phyloP scores from a whole-genome alignment of 2,797 vertebrate species.

The Luscinia megarhynchos region DNA sequence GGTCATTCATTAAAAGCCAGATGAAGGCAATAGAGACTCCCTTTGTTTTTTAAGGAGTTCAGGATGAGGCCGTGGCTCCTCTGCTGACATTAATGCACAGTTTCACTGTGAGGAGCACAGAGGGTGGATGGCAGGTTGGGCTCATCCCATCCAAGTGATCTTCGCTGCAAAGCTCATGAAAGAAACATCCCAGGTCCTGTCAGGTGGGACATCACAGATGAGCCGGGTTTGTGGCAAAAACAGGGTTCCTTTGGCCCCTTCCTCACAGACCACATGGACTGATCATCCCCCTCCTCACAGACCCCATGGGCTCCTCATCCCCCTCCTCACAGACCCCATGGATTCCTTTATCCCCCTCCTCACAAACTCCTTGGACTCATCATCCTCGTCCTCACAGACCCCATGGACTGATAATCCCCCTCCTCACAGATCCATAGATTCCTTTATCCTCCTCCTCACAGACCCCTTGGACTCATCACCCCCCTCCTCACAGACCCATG shows the following conservation, averaged over 20 bases:
- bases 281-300: background rate
- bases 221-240: fast-evolving
- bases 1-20: slow-evolving; percentile 69
- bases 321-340: too few species aligned
- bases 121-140: background rate
- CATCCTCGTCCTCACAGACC: too few species aligned
- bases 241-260: too few species aligned
- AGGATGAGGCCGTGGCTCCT: background rate
- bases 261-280: too few species aligned
- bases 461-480: background rate
- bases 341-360: too few species aligned
- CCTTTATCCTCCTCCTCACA: background rate
- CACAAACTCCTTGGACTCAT: too few species aligned
- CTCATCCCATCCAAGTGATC: background rate
- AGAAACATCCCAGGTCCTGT: fast-evolving
- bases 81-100: background rate
- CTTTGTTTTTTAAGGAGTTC: slow-evolving; percentile 57
- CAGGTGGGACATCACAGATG: background rate
- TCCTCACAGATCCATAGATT: background rate
- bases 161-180: fast-evolving
- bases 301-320: background rate
- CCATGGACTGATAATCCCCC: background rate
- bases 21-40: slow-evolving; percentile 58
- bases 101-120: background rate
- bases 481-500: background rate